Evolutionary conservation across 2,888 invertebrate species (phyloP).

Genomic region (Lycaena phlaeas): DNA sequence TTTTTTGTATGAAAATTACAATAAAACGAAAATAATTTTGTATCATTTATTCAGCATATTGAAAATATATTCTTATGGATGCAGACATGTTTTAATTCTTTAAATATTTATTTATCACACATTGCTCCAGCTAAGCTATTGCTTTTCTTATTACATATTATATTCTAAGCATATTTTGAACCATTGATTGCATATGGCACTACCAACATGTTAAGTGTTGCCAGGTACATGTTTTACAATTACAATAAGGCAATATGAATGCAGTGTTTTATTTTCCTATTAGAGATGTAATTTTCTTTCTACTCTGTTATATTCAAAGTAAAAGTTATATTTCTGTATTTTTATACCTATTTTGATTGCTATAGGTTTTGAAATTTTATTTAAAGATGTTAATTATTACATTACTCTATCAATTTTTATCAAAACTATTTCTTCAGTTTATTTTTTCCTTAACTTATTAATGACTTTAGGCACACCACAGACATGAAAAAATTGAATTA

Average conservation of each 20-base stretch:
- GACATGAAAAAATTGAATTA: too few species aligned
- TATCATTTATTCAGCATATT: conserved; percentile 39
- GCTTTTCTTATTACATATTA: conserved; percentile 15
- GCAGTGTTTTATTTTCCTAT: neutral
- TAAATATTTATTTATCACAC: conserved; percentile 35
- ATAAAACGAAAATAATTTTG: conserved; percentile 12
- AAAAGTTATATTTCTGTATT: neutral
- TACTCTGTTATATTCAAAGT: neutral
- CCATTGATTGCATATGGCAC: conserved; percentile 24
- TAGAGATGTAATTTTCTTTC: neutral
- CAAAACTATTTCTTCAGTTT: too few species aligned
- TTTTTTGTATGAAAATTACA: too few species aligned
- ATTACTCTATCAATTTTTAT: too few species aligned
- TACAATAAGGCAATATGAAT: neutral
- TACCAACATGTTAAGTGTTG: neutral
- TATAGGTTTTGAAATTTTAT: too few species aligned
- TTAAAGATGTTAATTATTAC: too few species aligned
- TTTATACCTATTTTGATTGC: too few species aligned
- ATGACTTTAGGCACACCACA: too few species aligned
- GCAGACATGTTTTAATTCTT: conserved; percentile 24
- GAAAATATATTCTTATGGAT: conserved; percentile 54
- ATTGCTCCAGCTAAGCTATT: conserved; percentile 47
- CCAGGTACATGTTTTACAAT: neutral
- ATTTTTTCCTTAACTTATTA: too few species aligned
- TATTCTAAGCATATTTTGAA: conserved; percentile 19